Percentiles rank a stretch among this genome's conserved stretches.
Conservation (phyloP, 2,888 invertebrate species). For the Atethmia centrago region DNA sequence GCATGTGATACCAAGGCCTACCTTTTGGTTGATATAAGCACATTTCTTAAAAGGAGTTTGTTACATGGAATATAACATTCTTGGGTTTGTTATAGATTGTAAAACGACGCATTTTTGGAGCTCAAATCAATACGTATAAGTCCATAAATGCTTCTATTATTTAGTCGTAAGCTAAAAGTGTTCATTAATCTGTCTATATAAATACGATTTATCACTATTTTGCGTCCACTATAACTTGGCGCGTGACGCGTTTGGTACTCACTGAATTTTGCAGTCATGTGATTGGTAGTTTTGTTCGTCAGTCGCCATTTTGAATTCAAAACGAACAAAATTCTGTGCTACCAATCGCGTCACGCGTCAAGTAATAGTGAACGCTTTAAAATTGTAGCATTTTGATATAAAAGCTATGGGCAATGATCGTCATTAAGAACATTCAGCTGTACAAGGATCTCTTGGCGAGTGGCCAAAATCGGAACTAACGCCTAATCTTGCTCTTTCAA, state of each 20-base stretch:
- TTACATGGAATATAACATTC: constrained; percentile 59
- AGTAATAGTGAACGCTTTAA: neutral
- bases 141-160: constrained; percentile 48
- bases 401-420: neutral
- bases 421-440: constrained; percentile 6
- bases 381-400: constrained; percentile 4
- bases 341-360: too few relatives aligned
- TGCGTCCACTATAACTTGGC: too few relatives aligned
- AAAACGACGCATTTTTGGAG: constrained; percentile 31
- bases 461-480: neutral
- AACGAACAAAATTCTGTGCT: too few relatives aligned
- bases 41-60: constrained; percentile 21
- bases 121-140: constrained; percentile 48
- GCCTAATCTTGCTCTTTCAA: too few relatives aligned
- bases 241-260: too few relatives aligned
- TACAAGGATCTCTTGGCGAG: neutral
- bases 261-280: too few relatives aligned
- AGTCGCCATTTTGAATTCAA: too few relatives aligned
- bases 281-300: too few relatives aligned
- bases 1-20: constrained; percentile 22
- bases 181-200: constrained; percentile 36
- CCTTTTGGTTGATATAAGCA: constrained; percentile 31
- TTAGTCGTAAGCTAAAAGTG: constrained; percentile 69
- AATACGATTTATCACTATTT: constrained; percentile 1
- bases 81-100: constrained; percentile 32